These are phyloP conservation scores for Schizothorax lantsangensis DNA, from an alignment of 2,797 vertebrate species.

Conservation along the genomic window DNA sequence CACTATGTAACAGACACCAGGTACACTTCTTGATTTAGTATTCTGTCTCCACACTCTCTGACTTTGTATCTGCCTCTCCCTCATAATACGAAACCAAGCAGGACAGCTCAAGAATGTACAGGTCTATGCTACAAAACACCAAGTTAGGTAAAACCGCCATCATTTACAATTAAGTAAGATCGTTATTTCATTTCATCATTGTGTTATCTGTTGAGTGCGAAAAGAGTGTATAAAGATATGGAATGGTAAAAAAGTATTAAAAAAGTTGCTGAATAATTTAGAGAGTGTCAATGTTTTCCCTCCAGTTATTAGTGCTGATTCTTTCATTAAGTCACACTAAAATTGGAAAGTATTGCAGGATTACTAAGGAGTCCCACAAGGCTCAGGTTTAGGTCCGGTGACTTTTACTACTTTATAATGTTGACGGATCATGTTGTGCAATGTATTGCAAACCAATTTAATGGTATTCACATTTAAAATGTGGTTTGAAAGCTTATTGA, in stretches of 20 bases:
- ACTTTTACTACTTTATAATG: conserved; percentile 3
- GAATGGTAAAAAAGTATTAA: background rate
- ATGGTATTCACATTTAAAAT: background rate
- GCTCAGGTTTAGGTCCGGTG: conserved; percentile 23
- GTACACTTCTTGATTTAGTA: conserved; percentile 34
- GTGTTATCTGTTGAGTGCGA: background rate
- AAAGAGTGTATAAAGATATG: background rate
- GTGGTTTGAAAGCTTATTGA: background rate
- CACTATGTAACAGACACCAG: conserved; percentile 29
- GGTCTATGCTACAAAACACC: conserved; percentile 10
- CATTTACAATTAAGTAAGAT: background rate
- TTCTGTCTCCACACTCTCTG: conserved; percentile 14
- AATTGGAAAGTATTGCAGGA: background rate
- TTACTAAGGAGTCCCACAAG: background rate
- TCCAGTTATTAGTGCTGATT: background rate
- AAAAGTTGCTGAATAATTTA: conserved; percentile 1
- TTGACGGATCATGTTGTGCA: background rate
- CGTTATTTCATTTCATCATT: conserved; percentile 11
- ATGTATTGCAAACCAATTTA: background rate
- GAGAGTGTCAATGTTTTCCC: conserved; percentile 11
- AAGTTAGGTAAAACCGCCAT: conserved; percentile 36
- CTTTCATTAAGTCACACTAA: conserved; percentile 9
- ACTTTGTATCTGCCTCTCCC: conserved; percentile 1
- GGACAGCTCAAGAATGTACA: conserved; percentile 28
- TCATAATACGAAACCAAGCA: conserved; percentile 6